Evolutionary conservation across 2,113 vertebrate species (phyloP).

Genomic region (Trinectes maculatus): DNA sequence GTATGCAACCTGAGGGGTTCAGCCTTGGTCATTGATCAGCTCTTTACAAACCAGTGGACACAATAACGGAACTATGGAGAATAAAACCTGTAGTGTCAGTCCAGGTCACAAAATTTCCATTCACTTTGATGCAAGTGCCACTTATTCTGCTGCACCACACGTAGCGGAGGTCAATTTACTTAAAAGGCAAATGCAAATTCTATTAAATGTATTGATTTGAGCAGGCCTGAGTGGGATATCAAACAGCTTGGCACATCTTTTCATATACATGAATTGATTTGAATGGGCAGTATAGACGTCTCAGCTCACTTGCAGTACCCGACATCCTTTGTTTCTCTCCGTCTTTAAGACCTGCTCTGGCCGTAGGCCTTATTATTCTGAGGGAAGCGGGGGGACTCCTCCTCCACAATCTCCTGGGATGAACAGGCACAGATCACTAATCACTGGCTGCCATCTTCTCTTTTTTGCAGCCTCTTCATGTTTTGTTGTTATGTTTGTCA

Average conservation of each 20-base stretch:
- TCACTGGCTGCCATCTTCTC: slow-evolving; percentile 35
- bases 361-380: slow-evolving; percentile 54
- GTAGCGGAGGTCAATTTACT: neutral
- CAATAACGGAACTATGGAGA: slow-evolving; percentile 32
- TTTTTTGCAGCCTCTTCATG: slow-evolving; percentile 22
- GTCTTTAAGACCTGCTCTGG: slow-evolving; percentile 29
- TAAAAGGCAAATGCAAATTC: slow-evolving; percentile 7
- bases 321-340: slow-evolving; percentile 15
- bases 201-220: slow-evolving; percentile 13
- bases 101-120: slow-evolving; percentile 56
- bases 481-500: neutral
- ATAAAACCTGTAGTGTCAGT: slow-evolving; percentile 47
- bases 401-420: slow-evolving; percentile 46
- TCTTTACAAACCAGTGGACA: slow-evolving; percentile 53
- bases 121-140: slow-evolving; percentile 37
- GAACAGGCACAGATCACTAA: slow-evolving; percentile 49
- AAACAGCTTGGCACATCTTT: neutral
- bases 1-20: slow-evolving; percentile 55
- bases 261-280: neutral
- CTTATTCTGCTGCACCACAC: slow-evolving; percentile 2
- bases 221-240: neutral
- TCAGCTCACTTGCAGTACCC: neutral
- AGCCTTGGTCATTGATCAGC: slow-evolving; percentile 65
- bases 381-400: slow-evolving; percentile 45
- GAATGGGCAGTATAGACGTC: slow-evolving; percentile 1